A percentile compares a stretch with the other conserved stretches of the same genome.
Conservation (phyloP, 2,797 vertebrate genomes). For the Mareca strepera region DNA sequence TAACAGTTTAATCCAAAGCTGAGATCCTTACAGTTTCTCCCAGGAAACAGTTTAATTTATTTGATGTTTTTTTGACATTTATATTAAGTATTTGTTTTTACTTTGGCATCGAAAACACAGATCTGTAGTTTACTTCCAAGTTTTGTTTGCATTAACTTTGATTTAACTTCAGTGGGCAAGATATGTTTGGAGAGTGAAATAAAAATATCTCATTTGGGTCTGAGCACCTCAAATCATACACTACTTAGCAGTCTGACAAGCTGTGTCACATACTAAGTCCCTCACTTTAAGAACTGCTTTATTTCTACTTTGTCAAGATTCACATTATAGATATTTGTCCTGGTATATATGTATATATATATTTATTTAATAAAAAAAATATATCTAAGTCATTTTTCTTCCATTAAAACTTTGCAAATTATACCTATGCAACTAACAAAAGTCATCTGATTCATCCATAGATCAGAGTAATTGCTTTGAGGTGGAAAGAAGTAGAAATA, state of each 20-base stretch:
- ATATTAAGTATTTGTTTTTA: not conserved
- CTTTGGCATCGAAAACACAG: not conserved
- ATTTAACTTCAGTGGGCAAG: not conserved
- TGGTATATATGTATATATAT: too few species aligned
- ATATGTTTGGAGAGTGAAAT: not conserved
- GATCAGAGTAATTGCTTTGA: constrained; percentile 62
- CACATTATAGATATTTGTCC: too few species aligned
- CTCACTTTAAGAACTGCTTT: not conserved
- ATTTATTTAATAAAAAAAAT: not conserved
- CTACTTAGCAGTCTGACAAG: not conserved
- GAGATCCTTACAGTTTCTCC: not conserved
- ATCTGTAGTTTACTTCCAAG: not conserved
- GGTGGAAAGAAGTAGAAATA: constrained; percentile 37
- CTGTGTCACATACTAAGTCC: not conserved
- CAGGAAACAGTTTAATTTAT: not conserved
- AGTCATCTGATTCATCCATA: constrained; percentile 51
- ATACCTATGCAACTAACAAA: not conserved
- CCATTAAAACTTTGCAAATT: constrained; percentile 22
- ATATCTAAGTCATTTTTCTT: not conserved
- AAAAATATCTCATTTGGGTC: not conserved
- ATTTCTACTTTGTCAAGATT: not conserved
- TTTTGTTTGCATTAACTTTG: not conserved
- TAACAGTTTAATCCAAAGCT: not conserved
- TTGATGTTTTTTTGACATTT: not conserved
- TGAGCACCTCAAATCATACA: not conserved